phyloP scores from a whole-genome alignment of 2,888 invertebrate species.

The Helicoverpa assulta region DNA sequence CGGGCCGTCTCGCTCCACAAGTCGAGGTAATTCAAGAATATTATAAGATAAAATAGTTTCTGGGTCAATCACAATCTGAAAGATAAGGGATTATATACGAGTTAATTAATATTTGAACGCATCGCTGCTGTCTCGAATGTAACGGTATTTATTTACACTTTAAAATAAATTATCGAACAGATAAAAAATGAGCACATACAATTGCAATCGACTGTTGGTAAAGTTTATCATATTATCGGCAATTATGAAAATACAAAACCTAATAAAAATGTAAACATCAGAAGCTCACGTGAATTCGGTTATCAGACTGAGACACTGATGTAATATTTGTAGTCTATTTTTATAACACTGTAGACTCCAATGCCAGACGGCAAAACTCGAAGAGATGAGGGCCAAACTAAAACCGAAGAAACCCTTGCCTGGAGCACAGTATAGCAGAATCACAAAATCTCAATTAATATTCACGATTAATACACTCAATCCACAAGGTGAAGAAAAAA shows the following conservation, averaged over 20 bases:
- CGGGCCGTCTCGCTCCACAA: slow-evolving; percentile 26
- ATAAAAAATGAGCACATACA: slow-evolving; percentile 13
- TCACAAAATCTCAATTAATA: slow-evolving; percentile 9
- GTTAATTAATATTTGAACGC: slow-evolving; percentile 17
- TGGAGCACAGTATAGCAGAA: background rate
- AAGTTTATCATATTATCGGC: slow-evolving; percentile 15
- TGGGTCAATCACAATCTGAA: slow-evolving; percentile 12
- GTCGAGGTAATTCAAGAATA: slow-evolving; percentile 23
- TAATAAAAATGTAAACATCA: background rate
- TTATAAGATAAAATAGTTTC: slow-evolving; percentile 12
- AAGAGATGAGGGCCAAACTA: background rate
- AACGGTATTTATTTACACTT: slow-evolving; percentile 2
- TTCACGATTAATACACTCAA: slow-evolving; percentile 17
- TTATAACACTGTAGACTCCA: background rate
- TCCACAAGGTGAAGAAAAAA: slow-evolving; percentile 21
- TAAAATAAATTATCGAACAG: background rate
- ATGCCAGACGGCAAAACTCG: background rate
- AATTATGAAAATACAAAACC: slow-evolving; percentile 21
- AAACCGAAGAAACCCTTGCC: background rate
- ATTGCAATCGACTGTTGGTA: background rate
- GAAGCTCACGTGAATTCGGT: slow-evolving; percentile 7
- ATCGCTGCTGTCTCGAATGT: background rate
- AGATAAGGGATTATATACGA: slow-evolving; percentile 28
- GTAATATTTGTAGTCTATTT: slow-evolving; percentile 17
- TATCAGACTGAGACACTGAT: slow-evolving; percentile 29